Conservation (phyloP, 2,888 invertebrate species). For the Pseudococcus viburni region DNA sequence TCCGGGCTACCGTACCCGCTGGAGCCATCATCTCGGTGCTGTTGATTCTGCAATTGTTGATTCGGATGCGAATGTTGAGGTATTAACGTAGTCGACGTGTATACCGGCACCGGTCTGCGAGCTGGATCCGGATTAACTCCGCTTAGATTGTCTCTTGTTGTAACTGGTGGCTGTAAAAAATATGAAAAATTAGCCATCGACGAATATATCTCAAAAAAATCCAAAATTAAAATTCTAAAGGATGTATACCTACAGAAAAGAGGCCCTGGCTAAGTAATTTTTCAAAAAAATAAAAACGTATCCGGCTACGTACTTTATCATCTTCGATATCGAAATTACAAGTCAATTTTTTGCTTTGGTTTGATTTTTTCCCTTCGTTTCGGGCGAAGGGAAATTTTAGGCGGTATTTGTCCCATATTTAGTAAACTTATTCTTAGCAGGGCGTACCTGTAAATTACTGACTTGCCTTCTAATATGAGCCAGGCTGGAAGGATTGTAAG, state of each 20-base stretch:
- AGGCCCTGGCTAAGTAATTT: conserved; percentile 13
- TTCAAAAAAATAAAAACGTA: conserved; percentile 1
- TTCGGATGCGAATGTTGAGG: conserved; percentile 64
- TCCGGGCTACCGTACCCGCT: conserved; percentile 69
- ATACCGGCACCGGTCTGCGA: conserved; percentile 49
- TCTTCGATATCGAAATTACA: not conserved
- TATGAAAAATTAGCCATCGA: conserved; percentile 1
- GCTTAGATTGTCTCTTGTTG: conserved; percentile 68
- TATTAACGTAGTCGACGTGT: conserved; percentile 62
- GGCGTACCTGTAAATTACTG: conserved; percentile 70
- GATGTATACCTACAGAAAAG: not conserved
- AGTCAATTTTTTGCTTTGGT: not conserved
- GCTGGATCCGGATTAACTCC: conserved; percentile 41
- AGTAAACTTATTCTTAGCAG: conserved; percentile 43
- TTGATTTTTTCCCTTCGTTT: not conserved
- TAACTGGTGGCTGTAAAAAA: conserved; percentile 68
- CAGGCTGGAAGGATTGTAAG: conserved; percentile 87
- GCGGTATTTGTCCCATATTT: not conserved
- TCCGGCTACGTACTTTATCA: not conserved
- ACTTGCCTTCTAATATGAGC: conserved; percentile 90
- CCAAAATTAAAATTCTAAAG: not conserved
- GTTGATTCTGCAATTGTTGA: conserved; percentile 64
- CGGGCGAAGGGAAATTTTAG: not conserved
- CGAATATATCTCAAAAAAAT: not conserved
- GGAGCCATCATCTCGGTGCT: conserved; percentile 68